A percentile compares a stretch with the other conserved stretches of the same genome.
Evolutionary conservation across 2,113 vertebrate species (phyloP).

Genomic region (Suricata suricatta): DNA sequence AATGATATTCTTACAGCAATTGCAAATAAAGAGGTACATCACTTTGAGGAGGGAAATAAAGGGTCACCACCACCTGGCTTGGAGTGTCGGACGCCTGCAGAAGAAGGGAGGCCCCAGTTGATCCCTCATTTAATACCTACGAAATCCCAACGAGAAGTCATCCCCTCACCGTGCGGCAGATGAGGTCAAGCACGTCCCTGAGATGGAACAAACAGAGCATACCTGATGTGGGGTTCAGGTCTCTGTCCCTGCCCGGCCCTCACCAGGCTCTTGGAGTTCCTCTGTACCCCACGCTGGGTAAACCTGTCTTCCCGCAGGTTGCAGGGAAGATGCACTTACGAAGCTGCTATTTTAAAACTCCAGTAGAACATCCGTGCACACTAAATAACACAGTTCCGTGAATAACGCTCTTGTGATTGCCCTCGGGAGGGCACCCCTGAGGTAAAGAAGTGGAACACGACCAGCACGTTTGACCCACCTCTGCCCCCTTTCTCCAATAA

Average conservation of each 20-base stretch:
- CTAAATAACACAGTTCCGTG: background rate
- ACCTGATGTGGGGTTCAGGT: fast-evolving
- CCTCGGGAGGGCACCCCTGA: fast-evolving
- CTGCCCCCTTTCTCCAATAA: fast-evolving
- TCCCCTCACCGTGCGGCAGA: fast-evolving
- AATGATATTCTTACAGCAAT: background rate
- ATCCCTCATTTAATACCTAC: fast-evolving
- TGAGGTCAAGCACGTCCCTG: fast-evolving
- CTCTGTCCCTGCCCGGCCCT: fast-evolving
- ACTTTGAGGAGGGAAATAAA: background rate
- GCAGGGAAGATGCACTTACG: background rate
- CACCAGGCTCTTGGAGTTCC: fast-evolving
- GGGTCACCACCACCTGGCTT: too few relatives aligned
- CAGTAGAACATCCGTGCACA: background rate
- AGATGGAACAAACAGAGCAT: fast-evolving
- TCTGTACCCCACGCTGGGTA: too few relatives aligned
- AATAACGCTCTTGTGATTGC: background rate
- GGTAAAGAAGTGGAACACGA: fast-evolving
- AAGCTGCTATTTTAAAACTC: background rate
- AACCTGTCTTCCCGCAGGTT: background rate
- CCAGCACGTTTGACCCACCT: fast-evolving
- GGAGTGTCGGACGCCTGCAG: background rate
- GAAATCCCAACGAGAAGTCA: fast-evolving
- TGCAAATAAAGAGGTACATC: background rate
- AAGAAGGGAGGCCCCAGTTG: fast-evolving